A percentile compares a stretch with the other conserved stretches of the same genome.
Conservation (phyloP, 2,888 invertebrate genomes). For the Scaeva pyrastri region DNA sequence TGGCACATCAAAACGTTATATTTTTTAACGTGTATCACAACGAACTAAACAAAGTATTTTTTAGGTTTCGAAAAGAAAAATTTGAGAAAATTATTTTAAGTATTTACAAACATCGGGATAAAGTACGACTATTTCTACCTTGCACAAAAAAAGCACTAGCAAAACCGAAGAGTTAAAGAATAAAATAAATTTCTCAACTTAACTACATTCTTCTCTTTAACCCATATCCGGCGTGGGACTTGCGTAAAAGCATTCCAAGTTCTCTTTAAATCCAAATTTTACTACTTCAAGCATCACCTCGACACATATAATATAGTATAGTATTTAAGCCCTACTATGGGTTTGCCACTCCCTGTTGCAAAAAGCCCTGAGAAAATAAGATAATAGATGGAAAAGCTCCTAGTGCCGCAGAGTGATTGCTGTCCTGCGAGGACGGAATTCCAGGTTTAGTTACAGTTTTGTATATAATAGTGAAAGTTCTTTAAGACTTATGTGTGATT, state of each 20-base stretch:
- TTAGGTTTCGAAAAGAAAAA: conserved; percentile 37
- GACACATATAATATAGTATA: conserved; percentile 32
- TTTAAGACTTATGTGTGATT: background rate
- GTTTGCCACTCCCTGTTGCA: conserved; percentile 72
- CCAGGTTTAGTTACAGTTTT: conserved; percentile 5
- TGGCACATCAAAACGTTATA: conserved; percentile 34
- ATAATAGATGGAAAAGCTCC: conserved; percentile 30
- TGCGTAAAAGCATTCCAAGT: conserved; percentile 54
- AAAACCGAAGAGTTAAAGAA: conserved; percentile 61
- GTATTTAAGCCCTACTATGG: conserved; percentile 31
- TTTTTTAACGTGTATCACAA: conserved; percentile 39
- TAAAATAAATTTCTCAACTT: conserved; percentile 46
- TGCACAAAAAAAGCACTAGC: conserved; percentile 73
- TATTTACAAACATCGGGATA: conserved; percentile 68
- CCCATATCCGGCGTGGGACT: conserved; percentile 59
- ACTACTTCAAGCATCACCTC: conserved; percentile 36
- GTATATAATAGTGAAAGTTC: conserved; percentile 12
- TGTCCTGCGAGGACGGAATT: conserved; percentile 45
- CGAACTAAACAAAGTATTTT: conserved; percentile 19
- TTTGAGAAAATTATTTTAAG: conserved; percentile 41
- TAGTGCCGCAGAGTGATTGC: conserved; percentile 30
- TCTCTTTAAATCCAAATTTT: conserved; percentile 44
- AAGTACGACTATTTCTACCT: conserved; percentile 71
- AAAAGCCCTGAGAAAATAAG: conserved; percentile 52
- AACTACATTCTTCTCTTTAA: conserved; percentile 72